These are phyloP conservation scores for Cremastinae sp. DNA, from an alignment of 2,888 invertebrate genomes.

Conservation along the genomic window DNA sequence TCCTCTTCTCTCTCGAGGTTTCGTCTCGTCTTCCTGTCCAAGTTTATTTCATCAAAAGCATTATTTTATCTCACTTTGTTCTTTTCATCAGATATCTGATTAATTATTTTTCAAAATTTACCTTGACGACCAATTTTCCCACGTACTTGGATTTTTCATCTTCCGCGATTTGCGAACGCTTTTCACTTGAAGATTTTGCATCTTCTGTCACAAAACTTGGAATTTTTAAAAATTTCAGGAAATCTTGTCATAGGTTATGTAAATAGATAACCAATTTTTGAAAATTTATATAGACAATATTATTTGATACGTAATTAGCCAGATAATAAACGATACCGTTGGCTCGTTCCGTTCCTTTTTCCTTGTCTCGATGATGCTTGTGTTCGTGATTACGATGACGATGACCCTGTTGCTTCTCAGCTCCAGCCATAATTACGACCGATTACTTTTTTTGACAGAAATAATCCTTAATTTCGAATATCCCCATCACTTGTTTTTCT, in stretches of 20 bases:
- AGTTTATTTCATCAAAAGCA: background rate
- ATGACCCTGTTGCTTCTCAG: conserved; percentile 23
- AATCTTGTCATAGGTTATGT: background rate
- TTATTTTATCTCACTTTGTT: background rate
- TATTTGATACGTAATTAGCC: background rate
- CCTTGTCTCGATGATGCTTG: conserved; percentile 37
- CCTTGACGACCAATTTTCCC: conserved; percentile 7
- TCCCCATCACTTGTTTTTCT: too few relatives aligned
- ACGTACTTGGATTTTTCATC: conserved; percentile 14
- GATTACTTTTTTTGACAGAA: background rate
- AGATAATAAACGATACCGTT: conserved; percentile 40
- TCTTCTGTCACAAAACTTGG: conserved; percentile 27
- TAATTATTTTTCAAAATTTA: too few relatives aligned
- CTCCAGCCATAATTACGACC: conserved; percentile 39
- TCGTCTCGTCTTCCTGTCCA: conserved; percentile 20
- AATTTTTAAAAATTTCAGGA: background rate
- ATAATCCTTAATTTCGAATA: too few relatives aligned
- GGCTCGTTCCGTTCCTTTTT: conserved; percentile 1
- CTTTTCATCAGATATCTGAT: too few relatives aligned
- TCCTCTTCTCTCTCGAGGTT: conserved; percentile 15
- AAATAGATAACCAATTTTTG: too few relatives aligned
- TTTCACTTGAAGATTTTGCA: conserved; percentile 17
- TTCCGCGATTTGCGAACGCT: conserved; percentile 4
- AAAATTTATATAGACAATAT: conserved; percentile 5
- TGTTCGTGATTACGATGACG: conserved; percentile 40